These are phyloP conservation scores for Taeniopygia guttata DNA, from an alignment of 2,797 vertebrate genomes.

Conservation along the genomic window DNA sequence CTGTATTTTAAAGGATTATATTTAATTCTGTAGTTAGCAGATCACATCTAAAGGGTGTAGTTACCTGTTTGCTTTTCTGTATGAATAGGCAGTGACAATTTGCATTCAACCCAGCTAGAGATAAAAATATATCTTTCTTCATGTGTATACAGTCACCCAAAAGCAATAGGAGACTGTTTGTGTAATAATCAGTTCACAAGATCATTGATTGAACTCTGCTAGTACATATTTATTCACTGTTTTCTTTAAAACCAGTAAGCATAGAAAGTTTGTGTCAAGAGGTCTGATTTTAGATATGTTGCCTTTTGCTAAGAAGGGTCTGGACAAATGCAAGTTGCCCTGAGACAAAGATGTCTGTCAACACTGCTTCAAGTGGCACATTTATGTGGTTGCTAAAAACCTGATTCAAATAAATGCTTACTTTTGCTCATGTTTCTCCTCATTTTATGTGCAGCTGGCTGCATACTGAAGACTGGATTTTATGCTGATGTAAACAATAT, in stretches of 20 bases:
- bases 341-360: not conserved
- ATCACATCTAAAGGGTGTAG: not conserved
- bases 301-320: not conserved
- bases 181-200: not conserved
- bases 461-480: not conserved
- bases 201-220: not conserved
- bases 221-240: not conserved
- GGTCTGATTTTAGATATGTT: not conserved
- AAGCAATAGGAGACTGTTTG: not conserved
- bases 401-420: not conserved
- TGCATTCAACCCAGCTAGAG: not conserved
- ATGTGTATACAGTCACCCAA: not conserved
- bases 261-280: not conserved
- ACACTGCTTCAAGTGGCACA: not conserved
- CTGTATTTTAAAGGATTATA: not conserved
- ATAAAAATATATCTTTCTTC: not conserved
- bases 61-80: not conserved
- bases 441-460: conserved; percentile 35
- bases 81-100: not conserved
- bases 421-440: conserved; percentile 12
- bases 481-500: conserved; percentile 28
- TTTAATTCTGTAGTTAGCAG: not conserved
- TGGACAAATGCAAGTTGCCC: not conserved
- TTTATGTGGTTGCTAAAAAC: conserved; percentile 6
- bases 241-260: not conserved